Conservation (phyloP, 1,140 invertebrate species). For the Lysiphlebus fabarum region DNA sequence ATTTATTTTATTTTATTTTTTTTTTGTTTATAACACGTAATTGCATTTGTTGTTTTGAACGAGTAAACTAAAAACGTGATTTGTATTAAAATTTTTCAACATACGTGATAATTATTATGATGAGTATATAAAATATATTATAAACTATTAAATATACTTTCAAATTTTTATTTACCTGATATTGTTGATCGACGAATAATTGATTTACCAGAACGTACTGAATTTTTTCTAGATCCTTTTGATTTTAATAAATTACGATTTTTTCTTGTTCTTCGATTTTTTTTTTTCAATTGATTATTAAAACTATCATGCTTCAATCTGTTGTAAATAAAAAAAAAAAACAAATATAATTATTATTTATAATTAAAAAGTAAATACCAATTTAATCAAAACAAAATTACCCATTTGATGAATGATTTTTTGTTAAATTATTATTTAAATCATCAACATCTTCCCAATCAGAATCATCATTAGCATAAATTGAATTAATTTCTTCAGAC, state of each 20-base stretch:
- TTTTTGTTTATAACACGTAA: too few relatives aligned
- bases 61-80: slow-evolving; percentile 6
- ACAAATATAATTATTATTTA: too few relatives aligned
- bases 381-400: too few relatives aligned
- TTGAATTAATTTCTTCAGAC: slow-evolving; percentile 23
- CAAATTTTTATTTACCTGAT: slow-evolving; percentile 14
- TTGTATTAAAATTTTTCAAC: not conserved
- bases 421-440: not conserved
- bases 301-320: not conserved
- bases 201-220: slow-evolving; percentile 11
- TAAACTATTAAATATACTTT: too few relatives aligned
- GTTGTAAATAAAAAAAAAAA: too few relatives aligned
- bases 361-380: too few relatives aligned
- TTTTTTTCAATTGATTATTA: slow-evolving; percentile 19
- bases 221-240: slow-evolving; percentile 26
- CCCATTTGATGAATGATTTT: too few relatives aligned
- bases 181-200: slow-evolving; percentile 13
- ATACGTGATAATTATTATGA: too few relatives aligned
- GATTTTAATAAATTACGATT: slow-evolving; percentile 24
- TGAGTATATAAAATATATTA: too few relatives aligned
- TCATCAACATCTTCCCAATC: slow-evolving; percentile 48
- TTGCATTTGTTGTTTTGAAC: not conserved
- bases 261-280: slow-evolving; percentile 18
- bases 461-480: slow-evolving; percentile 42
- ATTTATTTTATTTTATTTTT: too few relatives aligned